Evolutionary conservation across 1,140 invertebrate species (phyloP).

Genomic region (Sarcophaga peregrina): DNA sequence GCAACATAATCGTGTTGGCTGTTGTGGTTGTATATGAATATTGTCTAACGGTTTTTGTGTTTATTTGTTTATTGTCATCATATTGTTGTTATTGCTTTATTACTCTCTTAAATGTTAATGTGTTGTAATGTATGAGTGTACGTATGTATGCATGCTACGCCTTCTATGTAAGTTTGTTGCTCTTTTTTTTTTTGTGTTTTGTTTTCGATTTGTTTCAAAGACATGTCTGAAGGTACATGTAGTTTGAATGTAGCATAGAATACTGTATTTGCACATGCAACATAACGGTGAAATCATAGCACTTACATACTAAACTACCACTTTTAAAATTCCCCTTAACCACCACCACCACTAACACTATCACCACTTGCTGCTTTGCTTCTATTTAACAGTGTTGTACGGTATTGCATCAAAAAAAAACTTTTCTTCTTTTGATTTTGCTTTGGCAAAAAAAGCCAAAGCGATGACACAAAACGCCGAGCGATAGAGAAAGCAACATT

Average conservation of each 20-base stretch:
- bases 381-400: too few relatives aligned
- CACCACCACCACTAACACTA: neutral
- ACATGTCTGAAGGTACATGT: neutral
- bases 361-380: conserved; percentile 1
- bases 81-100: too few relatives aligned
- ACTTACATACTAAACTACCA: neutral
- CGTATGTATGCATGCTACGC: too few relatives aligned
- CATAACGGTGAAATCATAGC: conserved; percentile 43
- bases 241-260: neutral
- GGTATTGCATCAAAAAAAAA: too few relatives aligned
- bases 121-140: too few relatives aligned
- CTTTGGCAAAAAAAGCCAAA: neutral
- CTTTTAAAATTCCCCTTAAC: neutral
- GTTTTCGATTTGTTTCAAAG: neutral
- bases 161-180: neutral
- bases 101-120: too few relatives aligned
- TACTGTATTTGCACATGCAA: conserved; percentile 41
- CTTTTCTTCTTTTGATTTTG: neutral
- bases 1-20: neutral
- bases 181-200: neutral
- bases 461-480: neutral
- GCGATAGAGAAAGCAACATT: conserved; percentile 24
- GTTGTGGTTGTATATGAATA: neutral
- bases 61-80: too few relatives aligned
- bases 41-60: neutral